These are phyloP conservation scores for Dipodomys ordii DNA, from an alignment of 2,113 vertebrate species.

Conservation along the genomic window DNA sequence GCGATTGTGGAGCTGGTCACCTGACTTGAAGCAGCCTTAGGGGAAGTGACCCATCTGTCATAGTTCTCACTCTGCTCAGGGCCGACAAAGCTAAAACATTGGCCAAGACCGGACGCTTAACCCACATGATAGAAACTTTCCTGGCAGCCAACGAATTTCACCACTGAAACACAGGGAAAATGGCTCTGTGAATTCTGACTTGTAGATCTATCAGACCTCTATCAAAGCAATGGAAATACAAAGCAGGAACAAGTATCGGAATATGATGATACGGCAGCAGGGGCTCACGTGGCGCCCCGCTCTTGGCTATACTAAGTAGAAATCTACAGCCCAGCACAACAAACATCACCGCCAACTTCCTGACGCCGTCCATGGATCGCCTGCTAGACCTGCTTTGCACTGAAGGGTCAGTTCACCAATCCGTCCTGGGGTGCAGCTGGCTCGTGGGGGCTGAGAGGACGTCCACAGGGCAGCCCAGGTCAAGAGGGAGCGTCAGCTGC, in stretches of 20 bases:
- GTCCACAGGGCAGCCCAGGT: neutral
- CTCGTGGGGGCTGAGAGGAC: neutral
- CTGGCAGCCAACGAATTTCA: slow-evolving; percentile 8
- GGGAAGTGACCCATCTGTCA: neutral
- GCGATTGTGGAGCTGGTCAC: neutral
- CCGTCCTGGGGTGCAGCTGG: neutral
- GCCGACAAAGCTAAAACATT: neutral
- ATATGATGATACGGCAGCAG: neutral
- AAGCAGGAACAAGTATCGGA: neutral
- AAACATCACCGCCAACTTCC: neutral
- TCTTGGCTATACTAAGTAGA: slow-evolving; percentile 43
- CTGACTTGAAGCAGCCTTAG: neutral
- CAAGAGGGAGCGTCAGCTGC: neutral
- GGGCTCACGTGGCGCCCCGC: neutral
- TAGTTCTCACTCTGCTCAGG: neutral
- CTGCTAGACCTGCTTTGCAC: neutral
- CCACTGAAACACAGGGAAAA: neutral
- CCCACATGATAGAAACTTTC: neutral
- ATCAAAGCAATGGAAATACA: neutral
- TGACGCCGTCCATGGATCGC: neutral
- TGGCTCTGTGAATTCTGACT: slow-evolving; percentile 3
- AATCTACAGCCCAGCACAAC: neutral
- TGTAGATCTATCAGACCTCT: neutral
- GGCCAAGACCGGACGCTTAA: slow-evolving; percentile 11
- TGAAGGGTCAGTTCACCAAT: neutral